Evolutionary conservation across 2,888 invertebrate genomes (phyloP), one percentile per base, ranked within the genome.

Genomic region (Nomada ruficornis): DNA sequence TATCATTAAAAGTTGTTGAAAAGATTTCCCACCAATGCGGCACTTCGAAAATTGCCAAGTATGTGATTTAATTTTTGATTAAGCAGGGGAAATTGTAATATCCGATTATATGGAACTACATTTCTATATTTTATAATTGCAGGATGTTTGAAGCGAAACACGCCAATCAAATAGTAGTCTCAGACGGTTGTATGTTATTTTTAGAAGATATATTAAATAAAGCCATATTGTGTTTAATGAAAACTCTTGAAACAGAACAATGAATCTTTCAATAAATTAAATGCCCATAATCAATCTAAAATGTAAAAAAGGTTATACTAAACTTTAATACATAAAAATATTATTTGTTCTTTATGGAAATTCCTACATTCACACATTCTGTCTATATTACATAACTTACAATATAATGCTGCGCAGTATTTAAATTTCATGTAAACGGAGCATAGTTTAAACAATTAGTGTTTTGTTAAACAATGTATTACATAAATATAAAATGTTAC

Each of bases 151-250:
- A 82, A 60, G 18, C 29, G 10, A 77, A 73, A 23, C 71, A 81
- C 52, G 59, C 23, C 26, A 20, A 59, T 18, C 20, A 70, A 23
- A 60, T 72, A 63, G 11, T 67, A 55, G 60, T 71, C 11, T 73
- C 68, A 2, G 68, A 77, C n/a, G 36, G 42, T 63, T 83, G 80
- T 71, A 64, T 77, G 50, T 64, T 44, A 18, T 42, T 84, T 11
- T 11, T 83, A 7, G 77, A 84, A 69, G 54, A 72, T 15, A 72
- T 84, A 71, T 75, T 83, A 44, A 79, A 72, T 26, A 68, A 78
- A 75, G 78, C 82, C 15, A 78, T 83, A 75, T 26, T 75, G 44
- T 80, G 26, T 68, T 23, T 77, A 11, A 55, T 77, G 18, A 52
- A 13, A 44, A n/a, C 54, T 63, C 11, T 20, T 15, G 50, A 71